Percentiles rank a stretch among this genome's conserved stretches.
Conservation (phyloP, 1,140 invertebrate genomes). For the Helicoverpa zea region DNA sequence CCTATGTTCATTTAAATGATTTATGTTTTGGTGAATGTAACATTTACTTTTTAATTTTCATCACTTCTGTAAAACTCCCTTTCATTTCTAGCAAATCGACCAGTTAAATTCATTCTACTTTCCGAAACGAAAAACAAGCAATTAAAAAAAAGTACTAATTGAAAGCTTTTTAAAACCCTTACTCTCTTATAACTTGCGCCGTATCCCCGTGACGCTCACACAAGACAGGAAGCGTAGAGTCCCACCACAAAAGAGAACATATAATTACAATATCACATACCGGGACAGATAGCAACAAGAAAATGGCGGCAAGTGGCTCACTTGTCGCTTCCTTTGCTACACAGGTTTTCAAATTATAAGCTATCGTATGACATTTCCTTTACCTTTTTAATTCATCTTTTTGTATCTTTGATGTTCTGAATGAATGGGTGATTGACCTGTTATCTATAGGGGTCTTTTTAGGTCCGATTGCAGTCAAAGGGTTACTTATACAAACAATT, state of each 20-base stretch:
- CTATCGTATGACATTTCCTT: slow-evolving; percentile 35
- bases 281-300: slow-evolving; percentile 65
- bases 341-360: slow-evolving; percentile 56
- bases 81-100: background rate
- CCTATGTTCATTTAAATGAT: too few species aligned
- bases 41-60: background rate
- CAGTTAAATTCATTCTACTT: too few species aligned
- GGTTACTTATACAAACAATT: too few species aligned
- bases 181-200: slow-evolving; percentile 51
- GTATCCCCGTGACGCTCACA: slow-evolving; percentile 40
- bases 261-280: slow-evolving; percentile 82
- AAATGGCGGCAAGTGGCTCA: slow-evolving; percentile 70
- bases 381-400: slow-evolving; percentile 26
- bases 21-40: too few species aligned
- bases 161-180: background rate
- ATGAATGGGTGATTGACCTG: slow-evolving; percentile 19
- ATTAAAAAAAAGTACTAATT: too few species aligned
- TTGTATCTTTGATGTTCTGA: slow-evolving; percentile 14
- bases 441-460: background rate
- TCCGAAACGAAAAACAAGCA: too few species aligned
- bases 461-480: too few species aligned
- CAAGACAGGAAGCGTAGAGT: slow-evolving; percentile 67
- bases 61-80: background rate
- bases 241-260: slow-evolving; percentile 79
- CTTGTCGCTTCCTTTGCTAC: slow-evolving; percentile 71